Conservation (phyloP, 2,888 invertebrate genomes). For the Drosophila mercatorum region DNA sequence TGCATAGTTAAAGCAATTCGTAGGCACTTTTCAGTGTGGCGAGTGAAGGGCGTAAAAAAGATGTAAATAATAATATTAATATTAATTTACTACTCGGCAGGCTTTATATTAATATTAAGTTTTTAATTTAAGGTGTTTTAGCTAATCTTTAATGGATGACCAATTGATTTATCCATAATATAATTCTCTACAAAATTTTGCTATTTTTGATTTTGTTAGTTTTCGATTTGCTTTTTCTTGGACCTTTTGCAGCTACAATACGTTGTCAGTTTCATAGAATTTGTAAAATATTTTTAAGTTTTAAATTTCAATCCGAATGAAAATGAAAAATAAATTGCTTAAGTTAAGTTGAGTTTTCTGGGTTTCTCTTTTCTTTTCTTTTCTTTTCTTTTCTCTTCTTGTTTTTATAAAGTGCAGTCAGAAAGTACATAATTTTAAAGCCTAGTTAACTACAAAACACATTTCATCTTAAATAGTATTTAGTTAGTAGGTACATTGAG, state of each 20-base stretch:
- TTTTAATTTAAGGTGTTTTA: neutral
- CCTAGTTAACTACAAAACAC: conserved; percentile 30
- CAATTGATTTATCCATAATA: neutral
- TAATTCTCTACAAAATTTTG: conserved; percentile 31
- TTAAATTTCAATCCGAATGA: conserved; percentile 5
- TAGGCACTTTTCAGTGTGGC: conserved; percentile 64
- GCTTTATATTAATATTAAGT: conserved; percentile 1
- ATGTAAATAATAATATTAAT: conserved; percentile 3
- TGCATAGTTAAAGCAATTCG: conserved; percentile 44
- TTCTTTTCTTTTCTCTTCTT: no score
- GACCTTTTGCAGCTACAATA: conserved; percentile 57
- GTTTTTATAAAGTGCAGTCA: conserved; percentile 32
- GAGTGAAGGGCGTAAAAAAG: conserved; percentile 11
- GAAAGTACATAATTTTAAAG: conserved; percentile 29
- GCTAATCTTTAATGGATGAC: conserved; percentile 5
- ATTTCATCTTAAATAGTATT: conserved; percentile 34
- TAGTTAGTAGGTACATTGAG: conserved; percentile 60
- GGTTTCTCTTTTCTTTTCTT: no score
- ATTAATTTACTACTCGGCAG: conserved; percentile 6
- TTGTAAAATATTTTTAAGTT: neutral
- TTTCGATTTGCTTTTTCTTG: conserved; percentile 28
- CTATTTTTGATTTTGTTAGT: conserved; percentile 48
- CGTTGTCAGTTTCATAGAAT: conserved; percentile 9
- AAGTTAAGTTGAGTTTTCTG: conserved; percentile 7
- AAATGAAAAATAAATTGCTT: conserved; percentile 7